A percentile compares a stretch with the other conserved stretches of the same genome.
Conservation (phyloP, 2,888 invertebrate species). For the Epirrhoe tristata region DNA sequence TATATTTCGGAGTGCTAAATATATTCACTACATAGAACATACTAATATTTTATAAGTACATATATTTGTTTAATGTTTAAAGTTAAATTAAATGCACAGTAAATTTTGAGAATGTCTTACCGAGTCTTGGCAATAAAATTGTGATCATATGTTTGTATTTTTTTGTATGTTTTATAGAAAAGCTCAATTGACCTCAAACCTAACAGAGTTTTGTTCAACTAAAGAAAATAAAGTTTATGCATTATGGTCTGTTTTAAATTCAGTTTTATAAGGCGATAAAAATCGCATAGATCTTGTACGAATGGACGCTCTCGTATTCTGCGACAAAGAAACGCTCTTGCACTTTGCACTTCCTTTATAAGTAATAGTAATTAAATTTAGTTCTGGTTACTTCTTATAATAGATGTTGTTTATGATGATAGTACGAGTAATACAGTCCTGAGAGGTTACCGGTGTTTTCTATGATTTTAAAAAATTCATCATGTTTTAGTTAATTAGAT, state of each 20-base stretch:
- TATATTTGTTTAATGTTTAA: not conserved
- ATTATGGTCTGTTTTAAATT: conserved; percentile 24
- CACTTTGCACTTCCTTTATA: conserved; percentile 54
- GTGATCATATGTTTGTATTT: no score
- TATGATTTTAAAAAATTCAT: no score
- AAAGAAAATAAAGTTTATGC: not conserved
- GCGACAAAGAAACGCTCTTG: conserved; percentile 61
- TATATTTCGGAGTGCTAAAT: conserved; percentile 52
- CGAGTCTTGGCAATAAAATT: no score
- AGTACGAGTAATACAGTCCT: no score
- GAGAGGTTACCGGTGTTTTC: no score
- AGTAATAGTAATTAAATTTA: conserved; percentile 5
- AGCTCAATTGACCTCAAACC: no score
- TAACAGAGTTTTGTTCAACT: not conserved
- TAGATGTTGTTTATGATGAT: no score
- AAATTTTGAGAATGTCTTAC: no score
- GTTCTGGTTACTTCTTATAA: not conserved
- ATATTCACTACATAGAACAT: not conserved
- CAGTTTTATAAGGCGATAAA: conserved; percentile 46
- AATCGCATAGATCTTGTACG: conserved; percentile 74
- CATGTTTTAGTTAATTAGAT: no score
- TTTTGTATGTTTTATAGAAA: no score
- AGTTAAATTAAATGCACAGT: no score
- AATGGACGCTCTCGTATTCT: conserved; percentile 63
- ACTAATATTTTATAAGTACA: not conserved